These are phyloP conservation scores for Scarus forsteni DNA, from an alignment of 2,797 vertebrate genomes.

Conservation along the genomic window DNA sequence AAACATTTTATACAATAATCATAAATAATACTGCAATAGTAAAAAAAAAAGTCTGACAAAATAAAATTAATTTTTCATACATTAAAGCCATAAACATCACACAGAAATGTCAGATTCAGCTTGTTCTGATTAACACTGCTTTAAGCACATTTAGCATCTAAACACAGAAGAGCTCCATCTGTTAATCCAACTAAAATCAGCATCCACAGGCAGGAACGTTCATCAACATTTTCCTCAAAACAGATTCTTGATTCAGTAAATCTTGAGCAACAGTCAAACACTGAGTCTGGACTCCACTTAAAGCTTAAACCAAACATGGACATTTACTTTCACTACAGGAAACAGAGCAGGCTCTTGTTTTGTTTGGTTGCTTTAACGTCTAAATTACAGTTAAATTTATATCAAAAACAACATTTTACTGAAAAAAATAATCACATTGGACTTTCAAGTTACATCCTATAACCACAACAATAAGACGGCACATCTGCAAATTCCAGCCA, in stretches of 20 bases:
- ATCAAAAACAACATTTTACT: slow-evolving; percentile 1
- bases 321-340: background rate
- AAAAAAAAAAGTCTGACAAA: slow-evolving; percentile 60
- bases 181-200: slow-evolving; percentile 17
- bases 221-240: too few species aligned
- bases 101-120: slow-evolving; percentile 11
- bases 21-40: slow-evolving; percentile 79
- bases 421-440: slow-evolving; percentile 32
- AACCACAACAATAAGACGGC: slow-evolving; percentile 48
- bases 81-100: slow-evolving; percentile 35
- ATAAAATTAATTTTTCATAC: slow-evolving; percentile 50
- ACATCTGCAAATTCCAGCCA: slow-evolving; percentile 63
- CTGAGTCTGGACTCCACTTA: slow-evolving; percentile 1
- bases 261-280: slow-evolving; percentile 16
- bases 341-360: background rate
- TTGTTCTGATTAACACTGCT: slow-evolving; percentile 37
- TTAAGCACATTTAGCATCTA: slow-evolving; percentile 11
- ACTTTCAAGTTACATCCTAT: slow-evolving; percentile 41
- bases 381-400: slow-evolving; percentile 23
- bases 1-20: slow-evolving; percentile 42
- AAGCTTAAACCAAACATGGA: slow-evolving; percentile 4
- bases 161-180: slow-evolving; percentile 10
- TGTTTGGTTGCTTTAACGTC: slow-evolving; percentile 1
- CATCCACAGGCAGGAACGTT: background rate
- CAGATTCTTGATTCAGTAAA: too few species aligned